Conservation (phyloP, 1,140 invertebrate genomes). For the Xylocopa sonorina region DNA sequence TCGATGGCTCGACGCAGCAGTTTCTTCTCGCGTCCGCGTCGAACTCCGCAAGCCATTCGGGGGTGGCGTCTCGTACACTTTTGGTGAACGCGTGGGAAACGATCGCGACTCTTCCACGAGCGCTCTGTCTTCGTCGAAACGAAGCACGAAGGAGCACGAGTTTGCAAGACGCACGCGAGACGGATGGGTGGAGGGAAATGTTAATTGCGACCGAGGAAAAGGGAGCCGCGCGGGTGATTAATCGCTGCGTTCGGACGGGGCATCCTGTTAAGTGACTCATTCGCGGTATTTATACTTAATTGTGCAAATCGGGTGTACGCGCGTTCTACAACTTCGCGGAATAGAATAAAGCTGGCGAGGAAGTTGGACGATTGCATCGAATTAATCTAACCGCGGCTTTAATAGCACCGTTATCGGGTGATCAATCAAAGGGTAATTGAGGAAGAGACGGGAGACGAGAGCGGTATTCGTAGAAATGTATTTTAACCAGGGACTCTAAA, state of each 20-base stretch:
- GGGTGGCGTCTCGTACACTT: neutral
- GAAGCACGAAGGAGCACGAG: neutral
- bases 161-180: conserved; percentile 3
- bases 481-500: too few species aligned
- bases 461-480: conserved; percentile 43
- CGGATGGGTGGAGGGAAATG: neutral
- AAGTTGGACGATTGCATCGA: neutral
- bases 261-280: neutral
- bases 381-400: conserved; percentile 13
- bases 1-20: conserved; percentile 1
- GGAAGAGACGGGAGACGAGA: neutral
- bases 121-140: conserved; percentile 19
- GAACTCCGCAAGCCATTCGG: conserved; percentile 31
- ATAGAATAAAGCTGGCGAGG: too few species aligned
- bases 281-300: too few species aligned
- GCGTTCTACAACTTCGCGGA: too few species aligned
- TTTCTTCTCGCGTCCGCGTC: conserved; percentile 29
- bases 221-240: neutral
- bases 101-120: conserved; percentile 1
- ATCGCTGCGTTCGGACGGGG: neutral
- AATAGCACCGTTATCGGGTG: conserved; percentile 56
- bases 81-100: conserved; percentile 26
- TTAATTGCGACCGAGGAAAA: conserved; percentile 20
- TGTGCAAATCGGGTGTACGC: too few species aligned
- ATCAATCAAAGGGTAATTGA: conserved; percentile 51